Base-by-base conservation (phyloP, 1,140 invertebrate genomes). In the Lutraria rhynchaena region DNA sequence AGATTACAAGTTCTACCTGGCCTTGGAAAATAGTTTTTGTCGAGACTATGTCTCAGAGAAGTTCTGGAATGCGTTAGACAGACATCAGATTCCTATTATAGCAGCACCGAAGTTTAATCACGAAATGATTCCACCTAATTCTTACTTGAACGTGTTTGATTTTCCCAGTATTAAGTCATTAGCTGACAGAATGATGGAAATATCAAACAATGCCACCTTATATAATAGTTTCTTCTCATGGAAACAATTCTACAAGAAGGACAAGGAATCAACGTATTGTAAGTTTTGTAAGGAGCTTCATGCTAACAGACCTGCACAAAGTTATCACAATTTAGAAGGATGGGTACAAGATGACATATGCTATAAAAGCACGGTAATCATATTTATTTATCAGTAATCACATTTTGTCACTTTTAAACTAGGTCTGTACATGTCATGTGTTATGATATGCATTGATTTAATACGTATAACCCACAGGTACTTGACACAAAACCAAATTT, bases 1-100 rank as follows among this genome's bases (percentile, higher is more conserved):
- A 44, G 24, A 73, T 3, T 81, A 81, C 44, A 81, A 81, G 58
- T 81, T 81, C 49, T 81, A 81, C 37, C 58, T 81, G 29, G 78
- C 78, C 15, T 81, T 81, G 63, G 78, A 81, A 53, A 81, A 81
- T 33, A 81, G 78, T 41, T 81, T 58, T 53, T 81, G 78, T 51
- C 55, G 78, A 31, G 78, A 81, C 29, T 81, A 81, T 41, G 57
- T 81, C n/a, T 65, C 69, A 9, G 78, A 81, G 24, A 81, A 81
- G 31, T 81, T 51, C 51, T 81, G 78, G 78, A 81, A 74, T 22
- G 57, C 69, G 7, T 37, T 65, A 4, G 58, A 22, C n/a, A 29
- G 70, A 51, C 24, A 61, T 41, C 78, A 81, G 35, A 81, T 81
- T 49, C 78, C 78, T 49, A 44, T 81, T 27, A 74, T 81, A 63